Percentiles rank a stretch among this genome's conserved stretches.
These are phyloP conservation scores for Cardiocondyla obscurior DNA, from an alignment of 1,140 invertebrate genomes.

Conservation along the genomic window DNA sequence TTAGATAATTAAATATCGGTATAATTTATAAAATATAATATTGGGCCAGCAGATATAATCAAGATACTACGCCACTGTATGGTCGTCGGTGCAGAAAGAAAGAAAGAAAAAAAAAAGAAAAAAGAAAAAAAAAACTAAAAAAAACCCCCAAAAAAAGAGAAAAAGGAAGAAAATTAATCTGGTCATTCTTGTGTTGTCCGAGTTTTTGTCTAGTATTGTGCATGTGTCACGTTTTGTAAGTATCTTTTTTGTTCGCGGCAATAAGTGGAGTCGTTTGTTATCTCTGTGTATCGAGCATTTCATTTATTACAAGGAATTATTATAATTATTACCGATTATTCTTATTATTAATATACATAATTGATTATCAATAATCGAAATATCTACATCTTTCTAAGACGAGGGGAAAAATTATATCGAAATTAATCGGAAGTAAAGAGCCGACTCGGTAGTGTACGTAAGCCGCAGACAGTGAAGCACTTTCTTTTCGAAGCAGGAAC, in stretches of 20 bases:
- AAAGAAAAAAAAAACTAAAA: slow-evolving; percentile 70
- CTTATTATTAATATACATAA: slow-evolving; percentile 69
- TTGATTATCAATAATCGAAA: slow-evolving; percentile 66
- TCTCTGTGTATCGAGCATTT: slow-evolving; percentile 80
- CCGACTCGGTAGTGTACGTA: slow-evolving; percentile 65
- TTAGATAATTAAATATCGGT: slow-evolving; percentile 82
- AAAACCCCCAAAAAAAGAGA: slow-evolving; percentile 63
- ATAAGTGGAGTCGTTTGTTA: slow-evolving; percentile 78
- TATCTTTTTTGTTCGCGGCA: slow-evolving; percentile 79
- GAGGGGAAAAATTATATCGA: not conserved
- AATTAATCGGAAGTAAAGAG: slow-evolving; percentile 58
- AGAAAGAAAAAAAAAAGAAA: slow-evolving; percentile 63
- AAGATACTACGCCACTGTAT: slow-evolving; percentile 70
- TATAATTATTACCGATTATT: slow-evolving; percentile 63
- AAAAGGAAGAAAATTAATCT: slow-evolving; percentile 76
- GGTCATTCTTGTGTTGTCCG: slow-evolving; percentile 82
- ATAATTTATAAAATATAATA: slow-evolving; percentile 76
- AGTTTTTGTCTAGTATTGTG: slow-evolving; percentile 83
- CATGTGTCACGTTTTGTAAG: slow-evolving; percentile 82
- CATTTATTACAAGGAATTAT: slow-evolving; percentile 79
- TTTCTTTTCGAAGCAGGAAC: slow-evolving; percentile 35
- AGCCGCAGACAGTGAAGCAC: slow-evolving; percentile 42
- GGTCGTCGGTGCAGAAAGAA: slow-evolving; percentile 68
- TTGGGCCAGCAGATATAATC: slow-evolving; percentile 70
- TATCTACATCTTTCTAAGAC: slow-evolving; percentile 64